Conservation (phyloP, 2,113 vertebrate genomes). For the Charina bottae region DNA sequence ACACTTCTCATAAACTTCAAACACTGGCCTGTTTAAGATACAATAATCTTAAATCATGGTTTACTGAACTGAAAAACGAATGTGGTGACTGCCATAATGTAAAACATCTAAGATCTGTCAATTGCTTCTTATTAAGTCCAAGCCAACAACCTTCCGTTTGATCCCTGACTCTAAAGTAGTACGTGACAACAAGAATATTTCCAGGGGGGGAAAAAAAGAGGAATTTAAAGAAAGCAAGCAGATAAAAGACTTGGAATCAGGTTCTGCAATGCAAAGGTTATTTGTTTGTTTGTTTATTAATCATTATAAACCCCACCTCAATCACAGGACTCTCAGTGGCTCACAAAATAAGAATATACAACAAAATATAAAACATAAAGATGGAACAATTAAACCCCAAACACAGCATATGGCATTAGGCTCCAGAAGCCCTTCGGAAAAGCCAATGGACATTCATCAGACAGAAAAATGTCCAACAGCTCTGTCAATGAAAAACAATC, state of each 20-base stretch:
- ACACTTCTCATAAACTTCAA: not conserved
- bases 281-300: not conserved
- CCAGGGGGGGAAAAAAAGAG: not conserved
- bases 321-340: not conserved
- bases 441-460: not conserved
- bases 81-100: not conserved
- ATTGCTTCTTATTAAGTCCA: not conserved
- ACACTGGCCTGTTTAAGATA: not conserved
- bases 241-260: not conserved
- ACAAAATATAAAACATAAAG: not conserved
- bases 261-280: not conserved
- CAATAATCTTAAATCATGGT: not conserved
- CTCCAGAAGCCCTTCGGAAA: not conserved
- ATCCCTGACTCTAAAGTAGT: not conserved
- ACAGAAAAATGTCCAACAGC: not conserved
- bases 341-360: not conserved
- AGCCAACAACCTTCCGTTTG: not conserved
- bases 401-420: not conserved
- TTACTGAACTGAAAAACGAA: not conserved
- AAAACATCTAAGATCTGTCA: not conserved
- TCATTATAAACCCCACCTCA: not conserved
- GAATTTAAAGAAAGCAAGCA: not conserved
- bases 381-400: not conserved
- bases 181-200: not conserved
- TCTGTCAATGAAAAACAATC: not conserved